Conservation (phyloP, 2,888 invertebrate genomes). For the Notodonta dromedarius region DNA sequence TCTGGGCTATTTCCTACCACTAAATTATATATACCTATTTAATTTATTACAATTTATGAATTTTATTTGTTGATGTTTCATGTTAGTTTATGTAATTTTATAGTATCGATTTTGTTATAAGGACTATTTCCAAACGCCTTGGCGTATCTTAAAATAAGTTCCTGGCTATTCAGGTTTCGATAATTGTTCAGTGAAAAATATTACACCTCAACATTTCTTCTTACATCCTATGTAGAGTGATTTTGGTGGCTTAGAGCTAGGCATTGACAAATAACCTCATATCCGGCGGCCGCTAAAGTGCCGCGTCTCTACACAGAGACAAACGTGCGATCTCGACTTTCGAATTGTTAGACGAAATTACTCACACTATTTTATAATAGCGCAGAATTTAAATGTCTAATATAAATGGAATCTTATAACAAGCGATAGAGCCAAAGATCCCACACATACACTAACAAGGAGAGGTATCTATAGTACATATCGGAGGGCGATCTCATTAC, state of each 20-base stretch:
- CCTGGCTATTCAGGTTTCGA: too few species aligned
- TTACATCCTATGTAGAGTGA: constrained; percentile 1
- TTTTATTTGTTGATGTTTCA: too few species aligned
- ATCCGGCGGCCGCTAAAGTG: constrained; percentile 53
- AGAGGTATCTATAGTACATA: neutral
- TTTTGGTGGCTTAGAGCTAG: constrained; percentile 28
- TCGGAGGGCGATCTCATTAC: constrained; percentile 51
- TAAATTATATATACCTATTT: too few species aligned
- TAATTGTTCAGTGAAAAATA: too few species aligned
- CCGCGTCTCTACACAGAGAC: constrained; percentile 29
- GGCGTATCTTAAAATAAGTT: too few species aligned
- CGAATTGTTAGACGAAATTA: constrained; percentile 38
- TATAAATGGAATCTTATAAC: neutral
- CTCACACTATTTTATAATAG: constrained; percentile 26
- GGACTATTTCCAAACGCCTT: too few species aligned
- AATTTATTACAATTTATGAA: too few species aligned
- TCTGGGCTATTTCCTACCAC: too few species aligned
- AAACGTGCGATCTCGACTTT: constrained; percentile 37
- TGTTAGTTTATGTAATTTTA: too few species aligned
- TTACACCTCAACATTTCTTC: neutral
- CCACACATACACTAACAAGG: neutral
- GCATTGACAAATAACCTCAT: constrained; percentile 61
- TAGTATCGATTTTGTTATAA: too few species aligned
- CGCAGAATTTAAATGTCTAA: too few species aligned
- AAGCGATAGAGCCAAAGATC: neutral